These are phyloP conservation scores for Nemurella pictetii DNA, from an alignment of 2,888 invertebrate genomes.

Conservation along the genomic window DNA sequence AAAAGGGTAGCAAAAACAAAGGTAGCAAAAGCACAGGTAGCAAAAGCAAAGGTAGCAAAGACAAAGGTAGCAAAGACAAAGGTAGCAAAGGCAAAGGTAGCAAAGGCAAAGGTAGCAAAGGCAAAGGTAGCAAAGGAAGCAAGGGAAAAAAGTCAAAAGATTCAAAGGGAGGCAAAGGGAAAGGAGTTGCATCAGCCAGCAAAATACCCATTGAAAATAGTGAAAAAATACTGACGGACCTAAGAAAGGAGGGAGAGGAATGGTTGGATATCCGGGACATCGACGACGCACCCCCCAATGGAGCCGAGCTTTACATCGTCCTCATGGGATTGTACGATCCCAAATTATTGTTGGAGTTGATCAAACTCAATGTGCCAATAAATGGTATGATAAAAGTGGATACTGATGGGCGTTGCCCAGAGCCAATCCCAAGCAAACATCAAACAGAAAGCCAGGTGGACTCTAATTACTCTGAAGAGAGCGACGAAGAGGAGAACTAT, in stretches of 20 bases:
- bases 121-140: not conserved
- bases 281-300: conserved; percentile 21
- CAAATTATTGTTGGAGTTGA: conserved; percentile 4
- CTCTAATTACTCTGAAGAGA: not conserved
- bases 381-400: not conserved
- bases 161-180: not conserved
- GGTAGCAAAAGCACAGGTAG: not conserved
- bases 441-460: not conserved
- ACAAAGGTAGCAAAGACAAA: not conserved
- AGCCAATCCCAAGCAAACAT: not conserved
- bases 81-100: not conserved
- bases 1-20: not conserved
- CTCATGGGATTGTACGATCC: conserved; percentile 12
- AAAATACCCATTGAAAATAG: not conserved
- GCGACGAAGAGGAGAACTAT: not conserved
- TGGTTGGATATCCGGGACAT: conserved; percentile 18
- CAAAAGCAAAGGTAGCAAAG: not conserved
- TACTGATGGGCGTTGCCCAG: not conserved
- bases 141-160: conserved; percentile 1
- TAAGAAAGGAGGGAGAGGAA: conserved; percentile 30
- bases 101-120: not conserved
- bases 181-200: not conserved
- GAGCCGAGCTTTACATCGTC: conserved; percentile 26
- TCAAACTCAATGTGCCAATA: conserved; percentile 17
- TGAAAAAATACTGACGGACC: conserved; percentile 5